phyloP scores from a whole-genome alignment of 2,113 vertebrate genomes.

The Rhodinocichla rosea region DNA sequence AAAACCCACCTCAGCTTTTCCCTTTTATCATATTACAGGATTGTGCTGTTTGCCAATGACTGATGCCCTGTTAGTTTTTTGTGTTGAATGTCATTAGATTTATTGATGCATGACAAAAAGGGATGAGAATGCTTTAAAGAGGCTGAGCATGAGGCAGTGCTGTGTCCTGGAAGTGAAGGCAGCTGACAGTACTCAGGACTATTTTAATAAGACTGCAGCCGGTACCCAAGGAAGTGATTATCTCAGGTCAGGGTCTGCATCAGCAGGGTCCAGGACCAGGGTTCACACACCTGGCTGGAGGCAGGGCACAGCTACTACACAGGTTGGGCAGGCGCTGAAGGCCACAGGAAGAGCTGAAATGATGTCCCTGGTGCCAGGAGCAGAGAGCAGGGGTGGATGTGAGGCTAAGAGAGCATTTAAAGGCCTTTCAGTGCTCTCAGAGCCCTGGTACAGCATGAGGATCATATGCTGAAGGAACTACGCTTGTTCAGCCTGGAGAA shows the following conservation, averaged over 20 bases:
- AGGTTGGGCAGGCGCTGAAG: not conserved
- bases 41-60: not conserved
- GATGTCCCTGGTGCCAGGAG: not conserved
- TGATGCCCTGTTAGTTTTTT: not conserved
- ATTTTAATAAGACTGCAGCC: not conserved
- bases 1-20: not conserved
- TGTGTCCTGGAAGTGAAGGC: not conserved
- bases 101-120: not conserved
- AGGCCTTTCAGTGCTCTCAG: not conserved
- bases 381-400: not conserved
- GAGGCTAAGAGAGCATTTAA: not conserved
- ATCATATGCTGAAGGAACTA: not conserved
- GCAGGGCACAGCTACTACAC: not conserved
- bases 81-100: not conserved
- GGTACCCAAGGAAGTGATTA: not conserved
- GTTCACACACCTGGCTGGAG: not conserved
- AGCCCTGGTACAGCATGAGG: not conserved
- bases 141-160: not conserved
- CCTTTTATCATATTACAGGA: not conserved
- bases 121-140: not conserved
- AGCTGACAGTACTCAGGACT: not conserved
- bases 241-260: not conserved
- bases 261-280: accelerated
- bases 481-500: not conserved
- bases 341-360: not conserved